Evolutionary conservation across 2,888 invertebrate species (phyloP).

Genomic region (Rhaphigaster nebulosa): DNA sequence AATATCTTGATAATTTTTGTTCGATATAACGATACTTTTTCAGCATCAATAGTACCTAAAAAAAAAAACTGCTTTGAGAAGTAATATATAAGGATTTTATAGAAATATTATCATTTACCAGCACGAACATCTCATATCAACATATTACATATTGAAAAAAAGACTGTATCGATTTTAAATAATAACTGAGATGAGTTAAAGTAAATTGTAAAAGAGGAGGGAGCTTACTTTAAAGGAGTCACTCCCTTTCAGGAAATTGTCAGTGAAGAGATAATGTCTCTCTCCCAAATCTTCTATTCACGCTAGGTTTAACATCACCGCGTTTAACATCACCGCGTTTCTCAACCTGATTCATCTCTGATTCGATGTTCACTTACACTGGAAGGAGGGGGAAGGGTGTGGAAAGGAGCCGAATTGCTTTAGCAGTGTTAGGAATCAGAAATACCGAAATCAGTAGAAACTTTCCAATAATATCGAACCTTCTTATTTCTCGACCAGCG

Average conservation of each 20-base stretch:
- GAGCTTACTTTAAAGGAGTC: not conserved
- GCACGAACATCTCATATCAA: no score
- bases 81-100: no score
- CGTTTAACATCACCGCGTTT: not conserved
- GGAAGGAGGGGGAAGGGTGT: not conserved
- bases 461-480: no score
- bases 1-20: no score
- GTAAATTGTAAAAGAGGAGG: not conserved
- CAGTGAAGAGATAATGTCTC: not conserved
- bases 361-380: not conserved
- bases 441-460: not conserved
- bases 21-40: no score
- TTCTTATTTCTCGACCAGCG: no score
- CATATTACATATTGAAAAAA: no score
- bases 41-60: no score
- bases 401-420: not conserved
- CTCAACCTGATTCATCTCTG: not conserved
- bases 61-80: no score
- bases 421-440: not conserved
- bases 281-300: not conserved
- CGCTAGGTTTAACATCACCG: slow-evolving; percentile 13
- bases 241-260: slow-evolving; percentile 24
- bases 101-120: no score
- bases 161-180: not conserved
- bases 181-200: slow-evolving; percentile 14